Evolutionary conservation across 2,888 invertebrate species (phyloP), one percentile per base, ranked within the genome.

Genomic region (Scaptomyza caliginosa): DNA sequence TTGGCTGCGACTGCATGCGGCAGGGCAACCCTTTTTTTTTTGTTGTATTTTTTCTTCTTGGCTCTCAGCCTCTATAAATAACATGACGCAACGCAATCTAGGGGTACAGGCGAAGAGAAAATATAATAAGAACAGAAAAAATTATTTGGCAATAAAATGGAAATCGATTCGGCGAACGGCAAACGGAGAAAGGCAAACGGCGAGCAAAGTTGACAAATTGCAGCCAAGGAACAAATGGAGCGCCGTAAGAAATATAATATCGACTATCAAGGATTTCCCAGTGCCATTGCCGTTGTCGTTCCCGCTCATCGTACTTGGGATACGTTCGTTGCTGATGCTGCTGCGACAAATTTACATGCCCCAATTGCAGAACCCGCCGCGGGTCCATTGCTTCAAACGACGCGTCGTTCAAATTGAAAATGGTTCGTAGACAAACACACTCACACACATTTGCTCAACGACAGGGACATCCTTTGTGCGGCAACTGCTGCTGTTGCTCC

Each of bases 141-240:
- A 89, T 88, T 88, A 88, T 89, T 89, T 89, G 88, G 88, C 87
- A 89, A 89, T 86, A 84, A 88, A 85, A 86, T 82, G 72, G 82
- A 76, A 81, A 88, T 87, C 87, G 77, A 86, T 83, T 83, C 70
- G 66, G 55, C 72, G 67, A 56, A 54, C 52, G 38, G 71, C 45
- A 59, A 64, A 69, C 70, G 72, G 74, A 69, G 65, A 81, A n/a
- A n/a, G 38, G 71, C 45, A 59, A 64, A 69, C 70, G 72, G 74
- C 74, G 65, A 81, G 67, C 76, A 84, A 79, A 85, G 83, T 82
- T 85, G 85, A 82, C 82, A 82, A 86, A 83, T 83, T 81, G 81
- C 78, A 67, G 85, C 69, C 77, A 76, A 78, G 79, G 84, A 79
- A 86, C 81, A 86, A 84, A 79, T 84, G 82, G 79, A 84, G 82